These are phyloP conservation scores for Amazona vittata DNA, from an alignment of 2,113 vertebrate genomes.

Conservation along the genomic window DNA sequence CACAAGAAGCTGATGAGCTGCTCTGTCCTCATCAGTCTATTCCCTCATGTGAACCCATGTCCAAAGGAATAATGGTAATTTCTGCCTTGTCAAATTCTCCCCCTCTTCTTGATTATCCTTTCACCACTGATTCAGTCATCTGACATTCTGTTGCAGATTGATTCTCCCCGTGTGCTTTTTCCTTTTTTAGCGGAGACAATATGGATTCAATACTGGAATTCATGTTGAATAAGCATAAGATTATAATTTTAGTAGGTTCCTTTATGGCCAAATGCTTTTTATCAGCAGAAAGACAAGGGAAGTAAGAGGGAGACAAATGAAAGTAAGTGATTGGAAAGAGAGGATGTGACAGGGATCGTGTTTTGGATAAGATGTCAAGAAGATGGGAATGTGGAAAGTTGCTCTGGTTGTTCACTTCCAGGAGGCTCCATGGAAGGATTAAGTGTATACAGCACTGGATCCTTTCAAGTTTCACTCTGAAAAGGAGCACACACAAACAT, in stretches of 20 bases:
- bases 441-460: background rate
- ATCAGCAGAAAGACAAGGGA: background rate
- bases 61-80: conserved; percentile 7
- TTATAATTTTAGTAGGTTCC: background rate
- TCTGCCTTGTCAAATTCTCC: conserved; percentile 44
- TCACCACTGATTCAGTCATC: conserved; percentile 32
- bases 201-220: background rate
- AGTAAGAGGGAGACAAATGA: background rate
- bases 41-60: conserved; percentile 19
- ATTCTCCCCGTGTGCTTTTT: background rate
- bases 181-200: background rate
- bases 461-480: background rate
- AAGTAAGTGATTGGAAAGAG: background rate
- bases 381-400: background rate
- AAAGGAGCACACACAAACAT: background rate
- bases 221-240: background rate
- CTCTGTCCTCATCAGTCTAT: background rate
- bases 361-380: background rate
- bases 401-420: background rate
- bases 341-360: background rate
- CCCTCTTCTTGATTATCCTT: conserved; percentile 27
- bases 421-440: background rate
- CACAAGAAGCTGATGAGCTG: background rate
- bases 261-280: background rate
- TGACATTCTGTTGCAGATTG: conserved; percentile 33